Conservation (phyloP, 2,113 vertebrate species). For the Gobiocypris rarus region DNA sequence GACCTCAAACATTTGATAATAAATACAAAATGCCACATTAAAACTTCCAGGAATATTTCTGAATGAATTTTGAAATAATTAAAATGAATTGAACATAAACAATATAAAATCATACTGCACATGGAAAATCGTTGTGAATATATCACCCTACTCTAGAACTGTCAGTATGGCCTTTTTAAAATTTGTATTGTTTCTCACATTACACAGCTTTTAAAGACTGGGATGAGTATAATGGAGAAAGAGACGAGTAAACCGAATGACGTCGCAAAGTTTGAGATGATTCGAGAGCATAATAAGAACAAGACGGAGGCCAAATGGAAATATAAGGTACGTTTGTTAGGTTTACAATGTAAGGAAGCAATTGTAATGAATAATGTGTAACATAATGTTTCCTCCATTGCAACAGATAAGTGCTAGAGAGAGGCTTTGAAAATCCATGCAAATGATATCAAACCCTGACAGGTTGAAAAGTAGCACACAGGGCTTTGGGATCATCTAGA, state of each 20-base stretch:
- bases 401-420: conserved; percentile 43
- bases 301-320: conserved; percentile 98
- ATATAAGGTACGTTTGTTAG: conserved; percentile 86
- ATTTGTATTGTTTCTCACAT: background rate
- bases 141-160: background rate
- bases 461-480: conserved; percentile 40
- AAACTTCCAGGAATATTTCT: no score
- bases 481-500: conserved; percentile 46
- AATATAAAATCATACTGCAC: background rate
- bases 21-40: no score
- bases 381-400: conserved; percentile 40
- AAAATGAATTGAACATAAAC: background rate
- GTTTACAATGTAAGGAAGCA: background rate
- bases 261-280: conserved; percentile 86
- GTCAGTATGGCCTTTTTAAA: background rate
- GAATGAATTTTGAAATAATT: background rate
- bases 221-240: conserved; percentile 85
- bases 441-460: conserved; percentile 47
- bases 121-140: background rate
- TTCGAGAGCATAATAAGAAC: conserved; percentile 94
- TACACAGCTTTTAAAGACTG: conserved; percentile 85
- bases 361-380: conserved; percentile 12
- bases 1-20: no score
- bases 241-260: conserved; percentile 87
- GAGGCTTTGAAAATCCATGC: conserved; percentile 41